Conservation (phyloP, 2,888 invertebrate species). For the Trissolcus japonicus region DNA sequence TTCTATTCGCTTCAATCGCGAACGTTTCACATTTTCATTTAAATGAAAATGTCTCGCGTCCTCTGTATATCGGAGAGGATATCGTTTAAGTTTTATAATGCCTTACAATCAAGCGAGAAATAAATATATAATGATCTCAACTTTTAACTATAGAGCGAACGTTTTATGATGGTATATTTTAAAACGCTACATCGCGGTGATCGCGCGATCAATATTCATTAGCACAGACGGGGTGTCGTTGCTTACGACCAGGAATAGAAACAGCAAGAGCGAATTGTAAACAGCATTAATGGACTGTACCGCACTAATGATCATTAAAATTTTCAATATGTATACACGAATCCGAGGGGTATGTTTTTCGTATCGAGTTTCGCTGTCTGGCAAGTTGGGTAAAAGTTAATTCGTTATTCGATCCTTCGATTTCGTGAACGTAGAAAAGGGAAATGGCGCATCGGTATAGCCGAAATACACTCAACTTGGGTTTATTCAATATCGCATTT, state of each 20-base stretch:
- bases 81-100: too few species aligned
- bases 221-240: constrained; percentile 12
- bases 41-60: too few species aligned
- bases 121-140: too few species aligned
- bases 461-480: constrained; percentile 40
- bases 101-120: too few species aligned
- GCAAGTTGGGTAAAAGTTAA: constrained; percentile 59
- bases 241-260: constrained; percentile 21
- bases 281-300: constrained; percentile 48
- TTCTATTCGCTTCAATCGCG: background rate
- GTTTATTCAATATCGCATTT: constrained; percentile 39
- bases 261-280: constrained; percentile 32
- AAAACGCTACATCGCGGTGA: too few species aligned
- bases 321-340: constrained; percentile 44
- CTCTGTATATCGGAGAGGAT: too few species aligned
- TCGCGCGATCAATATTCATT: constrained; percentile 3
- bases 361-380: constrained; percentile 56
- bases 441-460: constrained; percentile 48
- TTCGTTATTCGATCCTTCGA: constrained; percentile 58
- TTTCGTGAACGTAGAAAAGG: constrained; percentile 43
- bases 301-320: constrained; percentile 57
- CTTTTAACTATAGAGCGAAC: too few species aligned
- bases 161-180: too few species aligned
- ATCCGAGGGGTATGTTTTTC: constrained; percentile 54
- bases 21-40: too few species aligned